Percentiles rank a stretch among this genome's conserved stretches.
These are phyloP conservation scores for Eucidaris tribuloides DNA, from an alignment of 35 echinoderm and acorn worm genomes.

Conservation along the genomic window DNA sequence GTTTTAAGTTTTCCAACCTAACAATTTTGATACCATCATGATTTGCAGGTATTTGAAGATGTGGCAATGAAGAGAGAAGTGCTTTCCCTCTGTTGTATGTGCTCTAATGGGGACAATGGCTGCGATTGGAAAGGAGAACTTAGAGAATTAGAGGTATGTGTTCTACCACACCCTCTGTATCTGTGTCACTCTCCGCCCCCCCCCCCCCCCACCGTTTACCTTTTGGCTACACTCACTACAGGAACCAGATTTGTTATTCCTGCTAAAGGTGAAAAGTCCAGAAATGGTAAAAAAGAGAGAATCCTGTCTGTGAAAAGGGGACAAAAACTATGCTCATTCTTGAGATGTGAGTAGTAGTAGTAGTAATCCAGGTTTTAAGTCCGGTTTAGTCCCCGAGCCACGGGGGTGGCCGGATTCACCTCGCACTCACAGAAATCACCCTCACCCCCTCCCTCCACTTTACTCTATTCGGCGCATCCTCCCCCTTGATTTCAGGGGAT, in stretches of 20 bases:
- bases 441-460: too few species aligned
- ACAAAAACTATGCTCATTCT: too few species aligned
- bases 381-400: too few species aligned
- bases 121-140: slow-evolving; percentile 90
- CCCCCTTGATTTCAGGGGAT: too few species aligned
- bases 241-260: neutral
- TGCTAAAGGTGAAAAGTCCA: neutral
- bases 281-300: too few species aligned
- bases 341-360: too few species aligned
- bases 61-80: slow-evolving; percentile 91
- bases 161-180: neutral
- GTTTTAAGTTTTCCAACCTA: too few species aligned
- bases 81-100: slow-evolving; percentile 59
- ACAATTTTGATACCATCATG: neutral
- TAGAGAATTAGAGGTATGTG: slow-evolving; percentile 68
- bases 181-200: neutral
- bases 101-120: slow-evolving; percentile 56
- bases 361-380: too few species aligned
- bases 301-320: too few species aligned
- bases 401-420: too few species aligned
- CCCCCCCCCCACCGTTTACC: neutral
- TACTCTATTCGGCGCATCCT: too few species aligned
- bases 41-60: slow-evolving; percentile 90
- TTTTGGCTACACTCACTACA: neutral
- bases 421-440: too few species aligned